Evolutionary conservation across 1,140 invertebrate genomes (phyloP).

Genomic region (Euwallacea fornicatus): DNA sequence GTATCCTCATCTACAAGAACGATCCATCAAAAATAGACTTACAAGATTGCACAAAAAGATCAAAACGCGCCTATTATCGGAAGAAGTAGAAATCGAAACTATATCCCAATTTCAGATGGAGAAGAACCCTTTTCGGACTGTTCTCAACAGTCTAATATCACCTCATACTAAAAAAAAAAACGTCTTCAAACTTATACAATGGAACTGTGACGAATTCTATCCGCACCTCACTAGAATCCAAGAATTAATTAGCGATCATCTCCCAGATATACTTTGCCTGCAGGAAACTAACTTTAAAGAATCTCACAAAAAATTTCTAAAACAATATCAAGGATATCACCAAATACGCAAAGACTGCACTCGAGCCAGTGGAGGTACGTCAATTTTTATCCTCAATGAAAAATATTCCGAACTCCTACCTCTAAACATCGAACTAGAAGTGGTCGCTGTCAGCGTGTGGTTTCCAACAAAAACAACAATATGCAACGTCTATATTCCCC

Average conservation of each 20-base stretch:
- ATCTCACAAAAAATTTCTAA: slow-evolving; percentile 6
- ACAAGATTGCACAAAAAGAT: slow-evolving; percentile 1
- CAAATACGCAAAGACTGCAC: slow-evolving; percentile 12
- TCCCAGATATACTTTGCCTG: slow-evolving; percentile 11
- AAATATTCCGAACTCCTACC: background rate
- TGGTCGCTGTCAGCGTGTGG: slow-evolving; percentile 10
- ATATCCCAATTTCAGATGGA: background rate
- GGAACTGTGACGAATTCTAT: slow-evolving; percentile 24
- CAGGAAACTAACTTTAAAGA: slow-evolving; percentile 24
- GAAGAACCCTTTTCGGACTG: background rate
- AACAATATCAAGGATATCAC: slow-evolving; percentile 26
- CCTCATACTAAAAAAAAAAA: background rate
- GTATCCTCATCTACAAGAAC: background rate
- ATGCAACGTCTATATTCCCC: slow-evolving; percentile 36
- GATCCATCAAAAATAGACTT: slow-evolving; percentile 1
- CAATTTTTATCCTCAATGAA: slow-evolving; percentile 1
- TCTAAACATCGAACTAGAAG: slow-evolving; percentile 17
- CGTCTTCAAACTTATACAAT: slow-evolving; percentile 16
- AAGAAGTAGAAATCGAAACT: background rate
- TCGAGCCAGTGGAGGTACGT: slow-evolving; percentile 8
- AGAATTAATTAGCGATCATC: slow-evolving; percentile 7
- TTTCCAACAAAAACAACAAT: slow-evolving; percentile 25
- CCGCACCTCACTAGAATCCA: slow-evolving; percentile 18
- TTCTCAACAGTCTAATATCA: background rate
- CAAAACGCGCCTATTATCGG: background rate